phyloP scores from a whole-genome alignment of 2,888 invertebrate genomes.

The Synanthedon vespiformis region DNA sequence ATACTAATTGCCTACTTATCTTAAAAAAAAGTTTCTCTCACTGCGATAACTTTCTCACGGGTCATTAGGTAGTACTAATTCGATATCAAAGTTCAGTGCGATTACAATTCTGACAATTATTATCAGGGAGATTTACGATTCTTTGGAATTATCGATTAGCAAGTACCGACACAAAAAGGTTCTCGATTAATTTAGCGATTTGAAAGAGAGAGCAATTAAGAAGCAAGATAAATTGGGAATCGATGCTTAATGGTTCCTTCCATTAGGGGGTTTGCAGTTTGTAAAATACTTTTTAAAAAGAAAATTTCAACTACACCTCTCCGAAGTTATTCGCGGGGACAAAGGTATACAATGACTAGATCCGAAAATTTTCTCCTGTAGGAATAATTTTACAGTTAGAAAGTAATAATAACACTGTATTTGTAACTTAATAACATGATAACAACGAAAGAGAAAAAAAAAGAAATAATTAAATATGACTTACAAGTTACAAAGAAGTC shows the following conservation, averaged over 20 bases:
- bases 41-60: conserved; percentile 1
- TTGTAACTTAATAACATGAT: too few relatives aligned
- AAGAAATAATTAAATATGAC: too few relatives aligned
- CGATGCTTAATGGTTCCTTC: conserved; percentile 61
- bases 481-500: too few relatives aligned
- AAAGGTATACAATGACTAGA: neutral
- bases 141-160: neutral
- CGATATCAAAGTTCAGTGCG: conserved; percentile 2
- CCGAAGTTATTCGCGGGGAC: conserved; percentile 22
- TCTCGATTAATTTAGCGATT: conserved; percentile 19
- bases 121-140: neutral
- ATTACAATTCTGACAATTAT: neutral
- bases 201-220: conserved; percentile 53
- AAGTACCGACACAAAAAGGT: neutral
- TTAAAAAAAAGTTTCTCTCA: neutral
- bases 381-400: too few relatives aligned
- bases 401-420: too few relatives aligned
- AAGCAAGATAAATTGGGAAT: conserved; percentile 62
- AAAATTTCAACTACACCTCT: conserved; percentile 48
- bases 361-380: too few relatives aligned
- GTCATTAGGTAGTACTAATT: neutral
- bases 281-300: conserved; percentile 38
- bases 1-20: neutral
- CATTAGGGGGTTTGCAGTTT: conserved; percentile 62
- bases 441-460: too few relatives aligned